phyloP scores from a whole-genome alignment of 2,113 vertebrate genomes.

The Caracal caracal region DNA sequence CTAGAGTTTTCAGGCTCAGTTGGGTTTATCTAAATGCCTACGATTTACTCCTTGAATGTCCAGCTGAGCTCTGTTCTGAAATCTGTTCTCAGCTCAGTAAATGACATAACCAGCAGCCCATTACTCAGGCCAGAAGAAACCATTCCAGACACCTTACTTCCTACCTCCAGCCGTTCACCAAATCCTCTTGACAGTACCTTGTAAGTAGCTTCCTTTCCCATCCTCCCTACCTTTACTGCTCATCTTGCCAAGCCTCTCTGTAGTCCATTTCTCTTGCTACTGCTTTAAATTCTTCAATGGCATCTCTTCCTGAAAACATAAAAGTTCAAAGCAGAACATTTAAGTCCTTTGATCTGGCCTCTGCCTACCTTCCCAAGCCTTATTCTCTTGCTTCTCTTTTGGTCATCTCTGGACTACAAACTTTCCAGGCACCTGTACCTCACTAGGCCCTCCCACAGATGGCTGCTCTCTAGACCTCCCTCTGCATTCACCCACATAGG shows the following conservation, averaged over 20 bases:
- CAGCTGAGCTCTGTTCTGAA: not conserved
- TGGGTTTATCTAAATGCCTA: not conserved
- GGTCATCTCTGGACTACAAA: not conserved
- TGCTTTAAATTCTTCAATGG: not conserved
- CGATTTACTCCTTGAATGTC: not conserved
- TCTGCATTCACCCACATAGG: not conserved
- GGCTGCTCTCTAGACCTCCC: not conserved
- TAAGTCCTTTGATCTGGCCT: not conserved
- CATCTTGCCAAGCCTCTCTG: not conserved
- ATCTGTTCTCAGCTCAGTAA: not conserved
- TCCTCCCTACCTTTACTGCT: no score
- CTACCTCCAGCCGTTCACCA: not conserved
- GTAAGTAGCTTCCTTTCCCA: not conserved
- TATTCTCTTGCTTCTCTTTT: not conserved
- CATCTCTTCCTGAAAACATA: not conserved
- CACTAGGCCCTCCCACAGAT: not conserved
- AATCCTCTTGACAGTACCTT: not conserved
- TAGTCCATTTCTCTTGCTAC: not conserved
- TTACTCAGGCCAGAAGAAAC: not conserved
- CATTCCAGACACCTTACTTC: not conserved
- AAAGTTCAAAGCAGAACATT: not conserved
- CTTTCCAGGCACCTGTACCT: not conserved
- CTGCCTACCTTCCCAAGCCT: not conserved
- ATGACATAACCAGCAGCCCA: not conserved
- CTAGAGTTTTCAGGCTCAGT: not conserved